A percentile compares a stretch with the other conserved stretches of the same genome.
These are phyloP conservation scores for Druon quercuslanigerum DNA, from an alignment of 1,140 invertebrate genomes.

Conservation along the genomic window DNA sequence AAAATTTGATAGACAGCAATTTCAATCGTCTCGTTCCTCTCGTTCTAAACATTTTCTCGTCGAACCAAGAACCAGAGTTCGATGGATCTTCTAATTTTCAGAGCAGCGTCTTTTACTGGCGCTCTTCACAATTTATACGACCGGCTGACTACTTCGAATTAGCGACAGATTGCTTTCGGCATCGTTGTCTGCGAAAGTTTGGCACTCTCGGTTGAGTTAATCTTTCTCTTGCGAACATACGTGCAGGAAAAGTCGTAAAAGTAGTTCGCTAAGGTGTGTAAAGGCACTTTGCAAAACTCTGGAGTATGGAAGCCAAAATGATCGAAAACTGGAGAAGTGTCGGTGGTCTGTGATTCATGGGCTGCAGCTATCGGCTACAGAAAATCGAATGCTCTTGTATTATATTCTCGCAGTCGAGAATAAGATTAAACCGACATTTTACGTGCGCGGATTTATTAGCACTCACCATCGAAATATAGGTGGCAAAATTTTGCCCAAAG, in stretches of 20 bases:
- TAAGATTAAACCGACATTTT: constrained; percentile 46
- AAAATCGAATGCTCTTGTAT: constrained; percentile 35
- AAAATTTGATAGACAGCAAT: not conserved
- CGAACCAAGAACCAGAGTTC: not conserved
- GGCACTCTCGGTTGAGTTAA: constrained; percentile 52
- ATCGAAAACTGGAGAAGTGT: constrained; percentile 15
- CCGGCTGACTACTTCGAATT: constrained; percentile 21
- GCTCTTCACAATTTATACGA: constrained; percentile 26
- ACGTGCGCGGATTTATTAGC: constrained; percentile 45
- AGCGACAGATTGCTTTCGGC: constrained; percentile 48
- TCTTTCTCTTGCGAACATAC: constrained; percentile 50
- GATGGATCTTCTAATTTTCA: constrained; percentile 21
- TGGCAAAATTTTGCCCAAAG: constrained; percentile 42
- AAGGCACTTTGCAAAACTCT: not conserved
- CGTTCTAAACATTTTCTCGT: not conserved
- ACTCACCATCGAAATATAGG: constrained; percentile 34
- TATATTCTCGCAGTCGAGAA: constrained; percentile 47
- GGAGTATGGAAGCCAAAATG: not conserved
- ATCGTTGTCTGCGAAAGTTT: constrained; percentile 47
- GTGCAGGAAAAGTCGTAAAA: constrained; percentile 45
- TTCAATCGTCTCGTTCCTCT: not conserved
- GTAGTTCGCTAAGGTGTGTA: constrained; percentile 40
- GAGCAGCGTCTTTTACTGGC: constrained; percentile 35
- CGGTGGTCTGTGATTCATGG: not conserved
- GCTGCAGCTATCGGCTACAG: not conserved